phyloP scores from a whole-genome alignment of 2,113 vertebrate genomes.

The Chinchilla lanigera region DNA sequence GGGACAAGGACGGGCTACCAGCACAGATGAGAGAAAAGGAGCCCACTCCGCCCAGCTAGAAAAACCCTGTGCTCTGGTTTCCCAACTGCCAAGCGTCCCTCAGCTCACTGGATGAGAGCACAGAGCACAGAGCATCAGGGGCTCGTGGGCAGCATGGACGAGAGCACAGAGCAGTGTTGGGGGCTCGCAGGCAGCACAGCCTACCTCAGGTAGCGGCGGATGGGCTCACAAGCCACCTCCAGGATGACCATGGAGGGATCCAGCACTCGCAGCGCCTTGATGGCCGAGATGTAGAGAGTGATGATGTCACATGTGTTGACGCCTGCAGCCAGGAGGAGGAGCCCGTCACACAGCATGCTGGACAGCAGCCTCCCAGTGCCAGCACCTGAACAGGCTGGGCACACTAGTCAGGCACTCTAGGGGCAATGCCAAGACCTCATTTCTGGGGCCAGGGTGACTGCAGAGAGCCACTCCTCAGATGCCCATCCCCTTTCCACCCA shows the following conservation, averaged over 20 bases:
- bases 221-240: conserved; percentile 97
- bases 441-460: accelerated
- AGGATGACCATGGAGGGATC: conserved; percentile 99
- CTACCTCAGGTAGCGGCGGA: conserved; percentile 96
- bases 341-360: accelerated
- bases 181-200: accelerated
- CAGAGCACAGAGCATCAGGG: background rate
- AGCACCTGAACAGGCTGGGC: background rate
- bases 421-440: accelerated
- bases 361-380: background rate
- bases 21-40: background rate
- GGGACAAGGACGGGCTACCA: background rate
- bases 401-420: accelerated
- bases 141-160: background rate
- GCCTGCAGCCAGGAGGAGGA: conserved; percentile 81
- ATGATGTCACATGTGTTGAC: conserved; percentile 98
- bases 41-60: accelerated
- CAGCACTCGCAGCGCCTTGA: conserved; percentile 96
- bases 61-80: no score
- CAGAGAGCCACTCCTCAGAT: background rate
- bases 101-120: background rate
- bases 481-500: accelerated
- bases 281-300: conserved; percentile 98
- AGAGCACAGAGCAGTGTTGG: no score
- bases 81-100: no score